Percentiles rank a stretch among this genome's conserved stretches.
Evolutionary conservation across 2,888 invertebrate genomes (phyloP).

Genomic region (Drosophila putrida): DNA sequence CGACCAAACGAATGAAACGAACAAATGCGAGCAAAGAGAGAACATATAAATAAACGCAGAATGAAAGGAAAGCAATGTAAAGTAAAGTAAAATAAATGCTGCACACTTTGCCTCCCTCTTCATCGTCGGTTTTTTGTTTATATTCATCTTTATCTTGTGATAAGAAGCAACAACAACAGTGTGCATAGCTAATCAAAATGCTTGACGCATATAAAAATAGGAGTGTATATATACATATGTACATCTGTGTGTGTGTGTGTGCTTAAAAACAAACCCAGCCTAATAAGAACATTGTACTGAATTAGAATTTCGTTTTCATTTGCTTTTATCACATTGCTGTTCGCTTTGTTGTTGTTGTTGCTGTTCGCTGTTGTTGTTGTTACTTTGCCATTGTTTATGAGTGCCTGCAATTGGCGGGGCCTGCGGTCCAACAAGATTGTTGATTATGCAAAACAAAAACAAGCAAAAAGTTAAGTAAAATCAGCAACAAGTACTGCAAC

Average conservation of each 20-base stretch:
- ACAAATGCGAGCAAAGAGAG: background rate
- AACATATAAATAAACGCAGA: background rate
- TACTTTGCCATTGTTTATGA: constrained; percentile 42
- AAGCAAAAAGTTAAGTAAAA: constrained; percentile 15
- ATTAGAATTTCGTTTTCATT: constrained; percentile 64
- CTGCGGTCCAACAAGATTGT: constrained; percentile 46
- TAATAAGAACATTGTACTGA: constrained; percentile 44
- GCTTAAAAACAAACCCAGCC: constrained; percentile 35
- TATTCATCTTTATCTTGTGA: constrained; percentile 50
- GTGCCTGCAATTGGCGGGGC: constrained; percentile 37
- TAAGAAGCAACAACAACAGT: constrained; percentile 6
- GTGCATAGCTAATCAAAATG: constrained; percentile 60
- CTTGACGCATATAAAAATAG: constrained; percentile 22
- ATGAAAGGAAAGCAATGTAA: background rate
- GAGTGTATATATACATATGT: background rate
- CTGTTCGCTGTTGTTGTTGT: background rate
- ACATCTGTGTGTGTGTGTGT: background rate
- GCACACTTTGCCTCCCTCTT: constrained; percentile 18
- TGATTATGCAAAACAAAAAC: constrained; percentile 65
- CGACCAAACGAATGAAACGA: background rate
- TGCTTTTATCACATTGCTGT: constrained; percentile 47
- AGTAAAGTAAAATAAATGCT: constrained; percentile 2
- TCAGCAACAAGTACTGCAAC: constrained; percentile 35
- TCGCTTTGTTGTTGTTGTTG: background rate
- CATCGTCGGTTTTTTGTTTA: constrained; percentile 29